Percentiles rank a stretch among this genome's conserved stretches.
Conservation (phyloP, 2,113 vertebrate genomes). For the Glaucidium brasilianum region DNA sequence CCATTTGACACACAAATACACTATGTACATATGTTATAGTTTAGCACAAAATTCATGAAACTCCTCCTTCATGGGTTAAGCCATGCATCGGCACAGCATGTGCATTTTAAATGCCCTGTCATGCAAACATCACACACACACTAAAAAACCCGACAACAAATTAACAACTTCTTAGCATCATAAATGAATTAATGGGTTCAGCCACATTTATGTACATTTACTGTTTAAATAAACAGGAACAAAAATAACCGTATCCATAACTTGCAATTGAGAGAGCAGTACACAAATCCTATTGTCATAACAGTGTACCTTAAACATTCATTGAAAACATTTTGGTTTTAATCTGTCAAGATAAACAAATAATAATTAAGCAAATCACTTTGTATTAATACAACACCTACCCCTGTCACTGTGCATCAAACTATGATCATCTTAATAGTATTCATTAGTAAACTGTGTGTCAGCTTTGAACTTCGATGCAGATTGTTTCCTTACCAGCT, state of each 20-base stretch:
- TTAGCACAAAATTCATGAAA: not conserved
- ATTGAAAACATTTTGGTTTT: slow-evolving; percentile 32
- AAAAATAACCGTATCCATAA: not conserved
- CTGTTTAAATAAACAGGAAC: not conserved
- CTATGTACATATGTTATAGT: not conserved
- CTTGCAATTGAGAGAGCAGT: not conserved
- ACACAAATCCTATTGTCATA: not conserved
- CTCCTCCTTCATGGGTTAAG: not conserved
- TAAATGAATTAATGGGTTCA: not conserved
- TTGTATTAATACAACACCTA: slow-evolving; percentile 26
- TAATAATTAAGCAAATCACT: slow-evolving; percentile 46
- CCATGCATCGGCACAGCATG: not conserved
- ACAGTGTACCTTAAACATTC: not conserved
- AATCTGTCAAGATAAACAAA: slow-evolving; percentile 41
- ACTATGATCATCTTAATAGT: not conserved
- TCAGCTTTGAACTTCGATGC: slow-evolving; percentile 7
- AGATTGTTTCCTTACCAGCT: slow-evolving; percentile 77
- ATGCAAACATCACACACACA: not conserved
- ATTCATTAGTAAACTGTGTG: slow-evolving; percentile 5
- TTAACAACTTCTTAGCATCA: not conserved
- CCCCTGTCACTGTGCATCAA: slow-evolving; percentile 34
- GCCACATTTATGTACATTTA: not conserved
- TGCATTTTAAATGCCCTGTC: not conserved
- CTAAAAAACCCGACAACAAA: not conserved
- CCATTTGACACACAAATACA: not conserved